A percentile compares a stretch with the other conserved stretches of the same genome.
These are phyloP conservation scores for Oxyteleia sp. DNA, from an alignment of 2,888 invertebrate genomes.

Conservation along the genomic window DNA sequence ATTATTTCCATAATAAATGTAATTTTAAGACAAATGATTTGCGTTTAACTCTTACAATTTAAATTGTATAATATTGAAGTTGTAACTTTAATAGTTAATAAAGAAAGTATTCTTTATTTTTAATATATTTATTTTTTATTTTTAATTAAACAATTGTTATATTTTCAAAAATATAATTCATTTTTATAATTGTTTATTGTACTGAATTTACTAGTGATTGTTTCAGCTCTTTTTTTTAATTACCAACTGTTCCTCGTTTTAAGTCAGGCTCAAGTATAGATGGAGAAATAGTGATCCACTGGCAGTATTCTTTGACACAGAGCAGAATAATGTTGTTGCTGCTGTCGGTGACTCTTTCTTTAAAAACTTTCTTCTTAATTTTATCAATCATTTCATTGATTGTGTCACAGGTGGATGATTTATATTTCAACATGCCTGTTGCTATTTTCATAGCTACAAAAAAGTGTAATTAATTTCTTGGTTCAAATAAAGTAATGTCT, in stretches of 20 bases:
- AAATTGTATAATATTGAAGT: too few relatives aligned
- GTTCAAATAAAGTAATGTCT: too few relatives aligned
- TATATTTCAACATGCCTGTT: neutral
- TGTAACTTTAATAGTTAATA: too few relatives aligned
- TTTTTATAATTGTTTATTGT: too few relatives aligned
- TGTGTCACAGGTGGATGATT: neutral
- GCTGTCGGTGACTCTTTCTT: neutral
- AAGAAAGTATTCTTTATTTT: too few relatives aligned
- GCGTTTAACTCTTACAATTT: too few relatives aligned
- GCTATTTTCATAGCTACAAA: constrained; percentile 26
- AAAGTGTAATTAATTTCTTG: too few relatives aligned
- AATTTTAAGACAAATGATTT: too few relatives aligned
- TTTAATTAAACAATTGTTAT: too few relatives aligned
- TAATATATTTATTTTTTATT: too few relatives aligned
- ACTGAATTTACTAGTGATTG: neutral
- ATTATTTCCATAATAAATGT: too few relatives aligned
- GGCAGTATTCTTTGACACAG: constrained; percentile 15
- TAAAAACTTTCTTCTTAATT: neutral
- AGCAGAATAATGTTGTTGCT: neutral
- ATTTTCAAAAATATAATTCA: too few relatives aligned
- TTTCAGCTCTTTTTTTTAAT: neutral
- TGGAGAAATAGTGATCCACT: constrained; percentile 21
- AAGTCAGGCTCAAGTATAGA: neutral
- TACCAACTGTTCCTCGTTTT: neutral
- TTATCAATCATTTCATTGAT: neutral